Base-by-base conservation (phyloP, 2,113 vertebrate genomes). In the Bos javanicus region DNA sequence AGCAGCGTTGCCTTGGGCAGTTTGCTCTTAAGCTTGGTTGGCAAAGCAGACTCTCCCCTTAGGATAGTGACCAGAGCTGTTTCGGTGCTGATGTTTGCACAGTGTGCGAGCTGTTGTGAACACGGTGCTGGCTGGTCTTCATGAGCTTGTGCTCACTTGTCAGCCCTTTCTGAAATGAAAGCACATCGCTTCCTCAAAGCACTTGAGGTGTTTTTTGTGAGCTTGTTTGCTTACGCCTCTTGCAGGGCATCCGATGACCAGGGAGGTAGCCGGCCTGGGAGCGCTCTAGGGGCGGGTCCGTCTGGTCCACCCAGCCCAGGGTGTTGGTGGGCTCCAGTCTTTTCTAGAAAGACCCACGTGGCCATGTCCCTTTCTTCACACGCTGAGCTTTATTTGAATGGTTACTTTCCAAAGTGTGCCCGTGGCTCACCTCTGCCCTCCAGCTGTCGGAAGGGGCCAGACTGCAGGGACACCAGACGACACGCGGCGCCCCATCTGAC, bases 401-500 rank as follows among this genome's bases (percentile, higher is more conserved):
- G 33, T 25, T 0, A 2, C 2, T 8, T 30, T 25, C 28, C 28
- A 17, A 7, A 25, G 91, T 19, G 23, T 46, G 21, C 19, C 2
- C 0, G 3, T 3, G 3, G 71, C 60, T 39, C 5, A 1, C 11
- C 16, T 52, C 64, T 36, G 36, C 25, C 62, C 7, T 36, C 8
- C 5, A 7, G 16, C 14, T 1, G 15, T 7, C 3, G 19, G 7
- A 11, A 60, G 80, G 23, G 33, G 7, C 6, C 6, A 1, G 33
- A 2, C 39, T 21, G 6, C 76, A 6, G 4, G 30, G 12, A 23
- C n/a, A 2, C 6, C 2, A 15, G n/a, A 10, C 0, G 2, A 7
- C 1, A 1, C 2, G 11, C 5, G 0, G n/a, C 0, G 7, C 46
- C 71, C 4, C 59, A 0, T 3, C 25, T 2, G 3, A 0, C 15